Conservation (phyloP, 2,113 vertebrate species). For the Saimiri boliviensis region DNA sequence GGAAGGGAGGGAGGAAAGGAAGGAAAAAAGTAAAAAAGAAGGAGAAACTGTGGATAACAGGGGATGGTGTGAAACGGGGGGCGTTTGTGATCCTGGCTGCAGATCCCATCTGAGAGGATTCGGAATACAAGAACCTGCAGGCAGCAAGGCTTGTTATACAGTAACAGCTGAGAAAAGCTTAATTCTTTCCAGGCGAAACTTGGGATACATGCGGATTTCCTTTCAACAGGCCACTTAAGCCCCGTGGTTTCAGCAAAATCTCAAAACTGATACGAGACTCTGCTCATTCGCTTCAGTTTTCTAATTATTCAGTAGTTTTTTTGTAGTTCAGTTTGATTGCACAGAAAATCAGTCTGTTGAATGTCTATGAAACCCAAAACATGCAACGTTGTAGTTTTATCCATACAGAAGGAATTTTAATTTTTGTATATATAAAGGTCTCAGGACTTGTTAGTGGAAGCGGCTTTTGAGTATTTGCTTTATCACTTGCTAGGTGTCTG, state of each 20-base stretch:
- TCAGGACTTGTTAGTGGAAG: neutral
- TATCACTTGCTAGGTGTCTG: neutral
- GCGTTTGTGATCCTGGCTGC: neutral
- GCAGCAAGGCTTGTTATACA: neutral
- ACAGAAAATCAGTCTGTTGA: neutral
- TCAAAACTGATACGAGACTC: neutral
- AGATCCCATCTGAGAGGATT: neutral
- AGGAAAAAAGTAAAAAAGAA: no score
- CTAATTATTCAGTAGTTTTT: neutral
- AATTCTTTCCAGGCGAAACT: neutral
- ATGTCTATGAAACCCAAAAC: neutral
- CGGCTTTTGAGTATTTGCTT: neutral
- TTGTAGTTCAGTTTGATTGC: neutral
- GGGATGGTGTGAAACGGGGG: neutral
- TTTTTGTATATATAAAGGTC: neutral
- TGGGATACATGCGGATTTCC: neutral
- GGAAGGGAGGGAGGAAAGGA: no score
- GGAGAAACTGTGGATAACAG: neutral
- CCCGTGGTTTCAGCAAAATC: neutral
- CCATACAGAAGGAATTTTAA: neutral
- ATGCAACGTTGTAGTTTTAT: neutral
- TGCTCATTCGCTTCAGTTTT: neutral
- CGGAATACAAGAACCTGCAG: neutral
- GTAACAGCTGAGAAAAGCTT: neutral
- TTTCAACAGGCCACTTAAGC: neutral